Evolutionary conservation across 2,888 invertebrate species (phyloP), one percentile per base, ranked within the genome.

Genomic region (Scaptomyza flava): DNA sequence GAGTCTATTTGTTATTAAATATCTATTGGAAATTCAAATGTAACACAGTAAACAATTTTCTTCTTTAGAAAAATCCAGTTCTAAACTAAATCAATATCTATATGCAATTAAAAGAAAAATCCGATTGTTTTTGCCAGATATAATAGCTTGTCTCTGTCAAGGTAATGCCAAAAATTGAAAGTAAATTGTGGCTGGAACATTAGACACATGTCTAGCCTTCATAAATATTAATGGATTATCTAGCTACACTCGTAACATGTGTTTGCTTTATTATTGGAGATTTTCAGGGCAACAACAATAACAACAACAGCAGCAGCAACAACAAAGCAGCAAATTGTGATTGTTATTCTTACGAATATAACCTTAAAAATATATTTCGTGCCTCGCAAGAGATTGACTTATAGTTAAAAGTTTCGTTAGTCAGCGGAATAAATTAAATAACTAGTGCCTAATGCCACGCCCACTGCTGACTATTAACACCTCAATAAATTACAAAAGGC

Each of bases 211-310:
- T 52, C 36, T 61, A 68, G 70, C 82, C 82, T 86, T 82, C 83
- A 86, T 83, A 48, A 79, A 86, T 86, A 82, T 86, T 77, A 78
- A 86, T 77, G 57, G 61, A 30, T 36, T 64, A 42, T 42, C 53
- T 62, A 41, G 45, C 53, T 62, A 41, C 41, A 34, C 8, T 8
- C 41, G 41, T 17, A 4, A 38, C 14, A 14, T 38, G 36, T 17
- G 42, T 51, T 46, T 36, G 56, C 41, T 58, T 56, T 62, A 43
- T 67, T 47, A 52, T 52, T 34, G 65, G 48, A 51, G 48, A 65
- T 65, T 81, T 38, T 72, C 42, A 60, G 50, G 63, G 68, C 27
- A 53, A 57, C 42, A 42, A 48, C 46, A 52, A 41, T 45, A 53
- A 36, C 42, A 56, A 45, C 6, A 31, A 2, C 12, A 48, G 6